phyloP scores from a whole-genome alignment of 2,113 vertebrate species.

The Oceanites oceanicus region DNA sequence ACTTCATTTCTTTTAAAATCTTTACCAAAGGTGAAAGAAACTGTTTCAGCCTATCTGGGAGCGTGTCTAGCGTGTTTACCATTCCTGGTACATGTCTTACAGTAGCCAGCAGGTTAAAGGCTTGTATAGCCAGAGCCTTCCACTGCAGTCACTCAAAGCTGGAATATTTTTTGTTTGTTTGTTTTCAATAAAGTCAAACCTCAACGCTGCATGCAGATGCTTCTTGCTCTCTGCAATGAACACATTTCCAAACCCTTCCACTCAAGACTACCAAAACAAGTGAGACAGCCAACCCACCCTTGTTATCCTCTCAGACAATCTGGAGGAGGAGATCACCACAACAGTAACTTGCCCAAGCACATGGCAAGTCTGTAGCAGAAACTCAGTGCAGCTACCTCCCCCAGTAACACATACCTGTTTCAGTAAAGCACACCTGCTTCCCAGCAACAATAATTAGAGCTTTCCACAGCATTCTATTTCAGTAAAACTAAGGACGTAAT shows the following conservation, averaged over 20 bases:
- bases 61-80: neutral
- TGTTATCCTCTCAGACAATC: neutral
- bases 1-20: neutral
- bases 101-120: neutral
- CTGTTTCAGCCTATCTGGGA: neutral
- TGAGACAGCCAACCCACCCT: neutral
- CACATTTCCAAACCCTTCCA: neutral
- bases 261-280: neutral
- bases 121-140: fast-evolving
- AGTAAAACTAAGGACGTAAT: neutral
- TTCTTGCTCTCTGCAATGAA: neutral
- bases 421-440: neutral
- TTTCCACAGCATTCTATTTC: neutral
- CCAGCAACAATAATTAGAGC: neutral
- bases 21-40: neutral
- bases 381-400: neutral
- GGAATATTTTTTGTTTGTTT: neutral
- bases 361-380: neutral
- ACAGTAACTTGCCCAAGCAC: neutral
- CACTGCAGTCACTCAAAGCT: neutral
- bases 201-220: neutral
- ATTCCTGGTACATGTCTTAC: fast-evolving
- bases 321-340: neutral
- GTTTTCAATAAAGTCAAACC: neutral
- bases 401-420: neutral